Evolutionary conservation across 1,140 invertebrate species (phyloP).

Genomic region (Zaprionus tsacasi): DNA sequence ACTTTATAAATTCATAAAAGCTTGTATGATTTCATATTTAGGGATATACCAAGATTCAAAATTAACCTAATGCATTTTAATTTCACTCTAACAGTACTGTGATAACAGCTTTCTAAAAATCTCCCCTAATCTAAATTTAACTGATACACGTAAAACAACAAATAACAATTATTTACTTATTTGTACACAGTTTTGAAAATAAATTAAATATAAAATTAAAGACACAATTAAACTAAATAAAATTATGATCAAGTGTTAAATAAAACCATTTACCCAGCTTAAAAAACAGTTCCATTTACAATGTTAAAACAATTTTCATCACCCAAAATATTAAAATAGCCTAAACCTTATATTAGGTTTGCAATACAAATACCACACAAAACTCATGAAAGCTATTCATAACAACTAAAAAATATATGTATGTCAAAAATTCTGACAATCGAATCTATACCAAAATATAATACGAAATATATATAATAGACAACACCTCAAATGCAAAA

Average conservation of each 20-base stretch:
- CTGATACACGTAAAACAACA: constrained; percentile 10
- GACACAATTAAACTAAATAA: background rate
- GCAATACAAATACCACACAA: background rate
- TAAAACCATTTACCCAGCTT: background rate
- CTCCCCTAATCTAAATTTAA: constrained; percentile 37
- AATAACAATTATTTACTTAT: background rate
- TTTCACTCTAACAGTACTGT: constrained; percentile 68
- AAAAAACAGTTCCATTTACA: background rate
- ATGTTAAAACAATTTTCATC: background rate
- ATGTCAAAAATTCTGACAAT: constrained; percentile 24
- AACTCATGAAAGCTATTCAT: background rate
- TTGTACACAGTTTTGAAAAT: constrained; percentile 6
- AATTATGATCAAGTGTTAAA: background rate
- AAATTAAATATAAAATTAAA: constrained; percentile 9
- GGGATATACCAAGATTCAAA: constrained; percentile 8
- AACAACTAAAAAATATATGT: background rate
- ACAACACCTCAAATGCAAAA: constrained; percentile 45
- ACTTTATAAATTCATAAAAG: constrained; percentile 8
- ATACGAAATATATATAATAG: constrained; percentile 67
- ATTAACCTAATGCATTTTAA: constrained; percentile 34
- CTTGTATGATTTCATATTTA: constrained; percentile 8
- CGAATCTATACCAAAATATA: constrained; percentile 46
- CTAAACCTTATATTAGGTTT: background rate
- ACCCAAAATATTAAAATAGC: background rate
- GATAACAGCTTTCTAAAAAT: constrained; percentile 75